These are phyloP conservation scores for Mobula birostris DNA, from an alignment of 2,113 vertebrate genomes.

Conservation along the genomic window DNA sequence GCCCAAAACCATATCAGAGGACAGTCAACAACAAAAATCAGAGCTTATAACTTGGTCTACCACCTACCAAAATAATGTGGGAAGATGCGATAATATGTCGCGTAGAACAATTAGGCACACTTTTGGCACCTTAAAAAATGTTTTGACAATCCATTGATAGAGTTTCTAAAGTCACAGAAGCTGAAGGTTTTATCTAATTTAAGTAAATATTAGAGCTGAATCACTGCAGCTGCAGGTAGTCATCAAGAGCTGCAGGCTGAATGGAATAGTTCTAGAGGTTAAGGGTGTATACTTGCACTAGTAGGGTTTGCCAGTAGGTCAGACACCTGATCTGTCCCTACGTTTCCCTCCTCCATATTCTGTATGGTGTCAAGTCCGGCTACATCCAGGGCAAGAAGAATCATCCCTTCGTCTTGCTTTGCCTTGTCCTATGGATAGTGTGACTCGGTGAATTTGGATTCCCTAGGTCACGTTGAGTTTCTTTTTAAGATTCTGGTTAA, in stretches of 20 bases:
- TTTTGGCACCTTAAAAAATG: slow-evolving; percentile 9
- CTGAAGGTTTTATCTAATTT: not conserved
- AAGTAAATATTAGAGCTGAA: not conserved
- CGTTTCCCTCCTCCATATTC: not conserved
- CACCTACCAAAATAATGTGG: not conserved
- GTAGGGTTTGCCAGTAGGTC: not conserved
- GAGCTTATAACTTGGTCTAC: not conserved
- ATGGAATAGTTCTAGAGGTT: not conserved
- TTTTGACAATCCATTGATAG: slow-evolving; percentile 8
- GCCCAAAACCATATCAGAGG: not conserved
- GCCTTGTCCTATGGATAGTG: not conserved
- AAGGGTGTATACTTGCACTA: too few species aligned
- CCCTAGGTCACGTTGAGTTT: not conserved
- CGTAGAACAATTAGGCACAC: not conserved
- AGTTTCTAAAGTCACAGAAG: not conserved
- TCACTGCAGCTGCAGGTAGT: not conserved
- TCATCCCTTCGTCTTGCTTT: not conserved
- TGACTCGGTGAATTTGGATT: not conserved
- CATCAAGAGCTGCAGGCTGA: not conserved
- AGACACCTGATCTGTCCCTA: not conserved
- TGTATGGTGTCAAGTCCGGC: not conserved
- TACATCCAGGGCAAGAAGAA: not conserved
- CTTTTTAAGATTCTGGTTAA: not conserved
- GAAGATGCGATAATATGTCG: not conserved
- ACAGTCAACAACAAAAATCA: not conserved